Evolutionary conservation across 1,140 invertebrate species (phyloP).

Genomic region (Drosophila pallidifrons): DNA sequence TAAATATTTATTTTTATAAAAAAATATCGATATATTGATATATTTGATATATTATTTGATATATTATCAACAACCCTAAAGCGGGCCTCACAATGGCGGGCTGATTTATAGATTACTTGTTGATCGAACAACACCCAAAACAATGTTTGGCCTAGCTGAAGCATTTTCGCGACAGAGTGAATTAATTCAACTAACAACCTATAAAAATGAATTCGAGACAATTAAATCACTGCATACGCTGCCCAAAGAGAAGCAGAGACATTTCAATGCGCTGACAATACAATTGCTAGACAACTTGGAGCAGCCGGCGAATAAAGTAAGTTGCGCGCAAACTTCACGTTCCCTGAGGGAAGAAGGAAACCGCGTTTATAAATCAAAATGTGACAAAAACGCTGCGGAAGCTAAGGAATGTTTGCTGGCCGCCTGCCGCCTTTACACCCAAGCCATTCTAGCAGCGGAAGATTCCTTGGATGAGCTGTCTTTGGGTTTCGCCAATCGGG

Average conservation of each 20-base stretch:
- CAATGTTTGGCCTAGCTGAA: slow-evolving; percentile 25
- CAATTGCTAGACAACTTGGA: slow-evolving; percentile 38
- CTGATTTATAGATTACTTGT: too few relatives aligned
- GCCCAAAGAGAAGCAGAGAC: slow-evolving; percentile 9
- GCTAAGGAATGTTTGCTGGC: slow-evolving; percentile 40
- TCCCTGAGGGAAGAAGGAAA: slow-evolving; percentile 62
- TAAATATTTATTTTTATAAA: too few relatives aligned
- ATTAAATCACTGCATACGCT: slow-evolving; percentile 43
- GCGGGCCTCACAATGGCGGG: too few relatives aligned
- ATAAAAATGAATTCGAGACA: slow-evolving; percentile 56
- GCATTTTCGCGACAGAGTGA: slow-evolving; percentile 42
- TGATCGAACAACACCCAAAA: not conserved
- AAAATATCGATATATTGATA: too few relatives aligned
- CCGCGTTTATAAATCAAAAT: slow-evolving; percentile 35
- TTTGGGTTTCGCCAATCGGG: slow-evolving; percentile 70
- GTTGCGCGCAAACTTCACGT: slow-evolving; percentile 11
- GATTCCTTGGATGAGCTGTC: slow-evolving; percentile 41
- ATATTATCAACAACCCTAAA: too few relatives aligned
- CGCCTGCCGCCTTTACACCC: slow-evolving; percentile 62
- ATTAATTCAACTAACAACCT: slow-evolving; percentile 29
- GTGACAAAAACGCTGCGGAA: not conserved
- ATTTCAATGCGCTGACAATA: slow-evolving; percentile 16
- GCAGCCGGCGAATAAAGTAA: slow-evolving; percentile 7
- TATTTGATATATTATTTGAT: too few relatives aligned
- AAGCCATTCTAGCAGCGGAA: slow-evolving; percentile 62